These are phyloP conservation scores for Rhagologus leucostigma DNA, from an alignment of 2,113 vertebrate species.

Conservation along the genomic window DNA sequence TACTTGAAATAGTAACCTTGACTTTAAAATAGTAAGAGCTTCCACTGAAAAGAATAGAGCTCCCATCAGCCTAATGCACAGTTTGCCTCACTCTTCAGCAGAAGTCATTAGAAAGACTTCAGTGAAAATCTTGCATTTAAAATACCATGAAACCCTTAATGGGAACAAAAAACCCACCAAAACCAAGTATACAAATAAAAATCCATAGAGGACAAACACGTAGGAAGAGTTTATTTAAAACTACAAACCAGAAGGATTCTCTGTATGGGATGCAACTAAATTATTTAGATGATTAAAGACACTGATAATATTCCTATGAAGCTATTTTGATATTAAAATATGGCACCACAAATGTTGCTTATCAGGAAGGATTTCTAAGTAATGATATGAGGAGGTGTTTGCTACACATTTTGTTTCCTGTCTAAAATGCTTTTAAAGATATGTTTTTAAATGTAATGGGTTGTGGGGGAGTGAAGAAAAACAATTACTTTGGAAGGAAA, in stretches of 20 bases:
- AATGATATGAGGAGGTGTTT: background rate
- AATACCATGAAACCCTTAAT: background rate
- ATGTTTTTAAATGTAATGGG: accelerated
- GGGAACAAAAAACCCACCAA: background rate
- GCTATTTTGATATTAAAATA: background rate
- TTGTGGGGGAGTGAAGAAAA: background rate
- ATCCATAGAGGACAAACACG: background rate
- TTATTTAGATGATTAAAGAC: background rate
- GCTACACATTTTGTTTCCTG: background rate
- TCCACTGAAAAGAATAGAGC: background rate
- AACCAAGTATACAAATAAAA: background rate
- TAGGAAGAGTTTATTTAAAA: background rate
- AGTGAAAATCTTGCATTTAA: background rate
- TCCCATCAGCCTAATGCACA: background rate
- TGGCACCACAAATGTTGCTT: background rate
- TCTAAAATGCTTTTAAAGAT: background rate
- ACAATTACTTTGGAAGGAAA: background rate
- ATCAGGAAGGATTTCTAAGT: background rate
- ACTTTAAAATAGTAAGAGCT: background rate
- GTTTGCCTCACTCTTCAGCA: background rate
- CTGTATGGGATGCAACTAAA: background rate
- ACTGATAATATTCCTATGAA: background rate
- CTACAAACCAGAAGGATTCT: background rate
- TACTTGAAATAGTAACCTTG: background rate
- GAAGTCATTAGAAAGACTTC: background rate